A percentile compares a stretch with the other conserved stretches of the same genome.
Conservation (phyloP, 2,888 invertebrate species). For the Lomographa bimaculata region DNA sequence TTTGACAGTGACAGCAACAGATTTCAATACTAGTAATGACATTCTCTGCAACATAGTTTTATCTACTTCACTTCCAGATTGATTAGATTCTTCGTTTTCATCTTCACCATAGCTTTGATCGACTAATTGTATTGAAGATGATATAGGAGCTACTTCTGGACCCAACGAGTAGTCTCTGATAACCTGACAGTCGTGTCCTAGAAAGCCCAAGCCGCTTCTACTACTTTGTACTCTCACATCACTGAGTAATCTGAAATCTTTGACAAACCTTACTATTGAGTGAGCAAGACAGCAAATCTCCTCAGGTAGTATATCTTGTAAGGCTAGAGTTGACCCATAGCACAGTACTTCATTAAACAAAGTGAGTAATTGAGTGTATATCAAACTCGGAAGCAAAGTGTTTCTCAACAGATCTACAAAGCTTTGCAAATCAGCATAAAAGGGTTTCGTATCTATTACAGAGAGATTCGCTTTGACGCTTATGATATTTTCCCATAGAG, state of each 20-base stretch:
- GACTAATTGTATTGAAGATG: slow-evolving; percentile 68
- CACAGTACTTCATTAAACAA: slow-evolving; percentile 95
- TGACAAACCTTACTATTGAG: slow-evolving; percentile 92
- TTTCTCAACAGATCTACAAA: slow-evolving; percentile 89
- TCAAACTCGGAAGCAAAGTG: slow-evolving; percentile 89
- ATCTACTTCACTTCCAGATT: slow-evolving; percentile 84
- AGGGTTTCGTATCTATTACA: slow-evolving; percentile 94
- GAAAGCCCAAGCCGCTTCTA: slow-evolving; percentile 72
- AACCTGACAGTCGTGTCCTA: slow-evolving; percentile 70
- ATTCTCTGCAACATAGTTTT: slow-evolving; percentile 93
- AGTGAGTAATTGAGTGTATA: slow-evolving; percentile 93
- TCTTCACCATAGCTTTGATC: slow-evolving; percentile 76
- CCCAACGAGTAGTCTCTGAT: slow-evolving; percentile 65
- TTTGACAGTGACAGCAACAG: slow-evolving; percentile 94
- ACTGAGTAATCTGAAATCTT: slow-evolving; percentile 90
- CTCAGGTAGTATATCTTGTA: slow-evolving; percentile 94
- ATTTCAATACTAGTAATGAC: slow-evolving; percentile 93
- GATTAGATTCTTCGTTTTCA: slow-evolving; percentile 58
- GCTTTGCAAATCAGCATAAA: slow-evolving; percentile 92
- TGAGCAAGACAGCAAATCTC: slow-evolving; percentile 95
- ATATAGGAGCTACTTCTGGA: slow-evolving; percentile 58
- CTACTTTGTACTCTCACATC: slow-evolving; percentile 73
- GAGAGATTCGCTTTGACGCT: slow-evolving; percentile 95
- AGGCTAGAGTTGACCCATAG: slow-evolving; percentile 94
- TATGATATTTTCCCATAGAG: slow-evolving; percentile 95